Percentiles rank a stretch among this genome's conserved stretches.
Conservation (phyloP, 2,888 invertebrate species). For the Helobdella robusta region DNA sequence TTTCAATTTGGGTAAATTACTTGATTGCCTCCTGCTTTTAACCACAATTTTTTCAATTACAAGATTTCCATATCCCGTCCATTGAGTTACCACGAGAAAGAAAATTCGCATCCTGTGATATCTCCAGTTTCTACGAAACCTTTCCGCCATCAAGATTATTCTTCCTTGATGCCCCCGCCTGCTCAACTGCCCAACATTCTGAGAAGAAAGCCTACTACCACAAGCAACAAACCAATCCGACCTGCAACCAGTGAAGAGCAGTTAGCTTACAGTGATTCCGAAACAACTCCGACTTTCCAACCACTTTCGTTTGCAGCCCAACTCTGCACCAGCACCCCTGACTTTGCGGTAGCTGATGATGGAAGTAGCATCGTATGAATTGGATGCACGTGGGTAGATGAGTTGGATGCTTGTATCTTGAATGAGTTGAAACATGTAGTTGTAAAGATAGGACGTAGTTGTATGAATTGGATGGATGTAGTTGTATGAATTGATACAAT, state of each 20-base stretch:
- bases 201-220: constrained; percentile 6
- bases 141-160: constrained; percentile 1
- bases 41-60: not conserved
- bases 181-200: constrained; percentile 6
- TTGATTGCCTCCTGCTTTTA: not conserved
- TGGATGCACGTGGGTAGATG: not conserved
- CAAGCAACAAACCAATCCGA: not conserved
- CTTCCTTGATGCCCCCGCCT: constrained; percentile 26
- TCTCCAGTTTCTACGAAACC: constrained; percentile 4
- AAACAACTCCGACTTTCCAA: not conserved
- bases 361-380: constrained; percentile 13
- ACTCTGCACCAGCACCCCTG: constrained; percentile 21
- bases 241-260: too few relatives aligned
- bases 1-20: not conserved
- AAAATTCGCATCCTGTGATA: too few relatives aligned
- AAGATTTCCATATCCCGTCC: too few relatives aligned
- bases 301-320: too few relatives aligned
- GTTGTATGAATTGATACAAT: too few relatives aligned
- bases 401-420: too few relatives aligned
- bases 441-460: too few relatives aligned
- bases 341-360: not conserved
- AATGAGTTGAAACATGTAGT: too few relatives aligned
- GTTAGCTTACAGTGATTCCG: constrained; percentile 25
- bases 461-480: too few relatives aligned
- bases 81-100: too few relatives aligned